A percentile compares a stretch with the other conserved stretches of the same genome.
These are phyloP conservation scores for Drosophila rufa DNA, from an alignment of 1,140 invertebrate species.

Conservation along the genomic window DNA sequence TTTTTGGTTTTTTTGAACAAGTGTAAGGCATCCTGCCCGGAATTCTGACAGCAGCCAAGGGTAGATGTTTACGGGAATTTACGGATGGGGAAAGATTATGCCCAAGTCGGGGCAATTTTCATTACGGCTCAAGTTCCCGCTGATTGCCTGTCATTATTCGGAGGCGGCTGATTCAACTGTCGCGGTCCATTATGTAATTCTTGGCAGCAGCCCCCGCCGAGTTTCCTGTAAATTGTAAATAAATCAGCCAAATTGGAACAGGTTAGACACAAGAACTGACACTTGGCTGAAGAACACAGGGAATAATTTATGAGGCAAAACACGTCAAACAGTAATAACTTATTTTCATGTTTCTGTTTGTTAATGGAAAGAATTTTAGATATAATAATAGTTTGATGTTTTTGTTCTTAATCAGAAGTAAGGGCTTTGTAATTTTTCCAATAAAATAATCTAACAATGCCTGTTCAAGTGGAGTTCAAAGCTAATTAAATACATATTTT, in stretches of 20 bases:
- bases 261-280: constrained; percentile 2
- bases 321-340: background rate
- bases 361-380: background rate
- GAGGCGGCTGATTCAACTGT: constrained; percentile 6
- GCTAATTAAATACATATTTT: background rate
- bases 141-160: constrained; percentile 43
- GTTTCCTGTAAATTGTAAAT: constrained; percentile 7
- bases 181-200: background rate
- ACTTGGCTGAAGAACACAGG: constrained; percentile 1
- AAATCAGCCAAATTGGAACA: background rate
- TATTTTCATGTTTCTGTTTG: background rate
- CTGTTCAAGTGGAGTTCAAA: background rate
- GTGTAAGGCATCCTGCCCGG: constrained; percentile 28
- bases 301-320: background rate
- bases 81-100: constrained; percentile 20
- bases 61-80: background rate
- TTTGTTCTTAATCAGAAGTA: background rate
- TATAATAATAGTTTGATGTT: background rate
- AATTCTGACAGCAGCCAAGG: constrained; percentile 27
- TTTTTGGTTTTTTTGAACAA: constrained; percentile 1
- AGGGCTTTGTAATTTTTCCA: background rate
- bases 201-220: no score
- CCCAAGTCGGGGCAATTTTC: constrained; percentile 27
- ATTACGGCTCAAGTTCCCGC: constrained; percentile 11
- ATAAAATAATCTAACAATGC: no score